Evolutionary conservation across 2,797 vertebrate genomes (phyloP).

Genomic region (Rhynchonycteris naso): DNA sequence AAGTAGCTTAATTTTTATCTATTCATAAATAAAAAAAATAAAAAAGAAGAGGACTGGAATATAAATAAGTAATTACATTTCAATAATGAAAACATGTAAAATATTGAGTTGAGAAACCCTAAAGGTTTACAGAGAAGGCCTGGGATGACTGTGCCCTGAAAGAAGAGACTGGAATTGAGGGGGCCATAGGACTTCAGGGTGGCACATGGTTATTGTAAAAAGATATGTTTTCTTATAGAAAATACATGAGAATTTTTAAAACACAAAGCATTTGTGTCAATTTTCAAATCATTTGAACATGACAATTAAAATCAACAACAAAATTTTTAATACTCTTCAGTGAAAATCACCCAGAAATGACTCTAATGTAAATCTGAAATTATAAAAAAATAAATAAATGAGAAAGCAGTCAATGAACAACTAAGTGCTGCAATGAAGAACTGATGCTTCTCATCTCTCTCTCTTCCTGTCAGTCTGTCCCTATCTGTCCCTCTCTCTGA

Average conservation of each 20-base stretch:
- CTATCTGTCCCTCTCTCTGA: too few species aligned
- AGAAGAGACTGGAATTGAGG: neutral
- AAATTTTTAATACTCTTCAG: neutral
- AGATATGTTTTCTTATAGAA: neutral
- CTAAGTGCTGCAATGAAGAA: too few species aligned
- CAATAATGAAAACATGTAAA: neutral
- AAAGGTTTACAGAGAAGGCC: neutral
- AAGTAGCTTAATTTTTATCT: neutral
- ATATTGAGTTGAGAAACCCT: fast-evolving
- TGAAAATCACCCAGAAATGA: neutral
- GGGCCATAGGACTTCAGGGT: fast-evolving
- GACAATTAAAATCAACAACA: neutral
- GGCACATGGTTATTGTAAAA: fast-evolving
- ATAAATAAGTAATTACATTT: neutral
- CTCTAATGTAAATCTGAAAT: neutral
- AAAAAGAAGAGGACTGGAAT: too few species aligned
- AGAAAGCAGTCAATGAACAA: too few species aligned
- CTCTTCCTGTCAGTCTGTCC: too few species aligned
- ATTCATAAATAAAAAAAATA: neutral
- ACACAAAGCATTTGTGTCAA: neutral
- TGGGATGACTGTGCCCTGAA: neutral
- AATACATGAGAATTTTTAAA: neutral
- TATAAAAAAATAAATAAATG: neutral
- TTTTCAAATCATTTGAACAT: neutral
- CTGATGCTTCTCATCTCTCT: too few species aligned